Base-by-base conservation (phyloP, 2,888 invertebrate genomes). In the Carpatolechia fugitivella region DNA sequence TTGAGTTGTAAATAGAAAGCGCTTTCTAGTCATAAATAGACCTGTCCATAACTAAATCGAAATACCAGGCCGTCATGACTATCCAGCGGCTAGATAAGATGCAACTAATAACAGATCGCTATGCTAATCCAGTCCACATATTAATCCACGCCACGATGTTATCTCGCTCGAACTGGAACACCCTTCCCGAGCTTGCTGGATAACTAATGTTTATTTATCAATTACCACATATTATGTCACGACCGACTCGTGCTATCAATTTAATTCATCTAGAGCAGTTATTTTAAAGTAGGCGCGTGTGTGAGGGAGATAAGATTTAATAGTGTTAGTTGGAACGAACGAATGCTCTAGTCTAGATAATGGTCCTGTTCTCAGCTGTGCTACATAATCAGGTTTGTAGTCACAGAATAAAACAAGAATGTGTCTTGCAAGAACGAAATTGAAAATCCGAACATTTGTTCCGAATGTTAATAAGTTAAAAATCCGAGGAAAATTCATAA, bases 161-260 rank as follows among this genome's bases (percentile, higher is more conserved):
- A 56, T 56, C 56, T 36, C 38, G 24, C 30, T 14, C 24, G 35
- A 53, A 52, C 44, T 53, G 29, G 56, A 49, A 41, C 50, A 56
- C 60, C 60, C 56, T 58, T 58, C 54, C 56, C 57, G 55, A 50
- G 38, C 54, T 49, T 55, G 57, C 54, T 49, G 56, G 57, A 57
- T 56, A 58, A 60, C 65, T 68, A 65, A 75, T 74, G 76, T 78
- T 74, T 72, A 75, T 76, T 75, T 72, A 80, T 77, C 82, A 79
- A 80, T 82, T 82, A 81, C 77, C 65, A 66, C 72, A 70, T 70
- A 80, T 80, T 80, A 80, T 78, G 80, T 80, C 80, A 79, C 75
- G 70, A 66, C 63, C 62, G 65, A 65, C 63, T 57, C 66, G 65
- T 58, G 64, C 71, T 81, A 82, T 83, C 83, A 71, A 61, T 75